phyloP scores from a whole-genome alignment of 2,888 invertebrate genomes.

The Acrobasis suavella region DNA sequence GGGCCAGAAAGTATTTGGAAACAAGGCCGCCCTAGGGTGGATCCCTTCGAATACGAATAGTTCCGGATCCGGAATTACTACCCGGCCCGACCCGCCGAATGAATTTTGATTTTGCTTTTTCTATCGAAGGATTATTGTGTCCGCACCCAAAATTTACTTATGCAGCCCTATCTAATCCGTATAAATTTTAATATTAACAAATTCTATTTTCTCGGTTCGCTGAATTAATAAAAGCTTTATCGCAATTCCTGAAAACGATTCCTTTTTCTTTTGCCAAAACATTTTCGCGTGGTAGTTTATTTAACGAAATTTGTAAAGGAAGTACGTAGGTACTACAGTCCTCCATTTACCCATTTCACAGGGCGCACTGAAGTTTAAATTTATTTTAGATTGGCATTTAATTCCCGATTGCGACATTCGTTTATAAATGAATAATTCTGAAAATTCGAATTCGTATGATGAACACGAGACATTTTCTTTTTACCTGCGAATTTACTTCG shows the following conservation, averaged over 20 bases:
- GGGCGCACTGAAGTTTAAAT: constrained; percentile 9
- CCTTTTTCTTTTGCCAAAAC: neutral
- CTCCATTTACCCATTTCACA: neutral
- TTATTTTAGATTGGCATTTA: constrained; percentile 12
- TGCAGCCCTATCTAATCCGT: constrained; percentile 20
- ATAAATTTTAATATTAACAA: constrained; percentile 22
- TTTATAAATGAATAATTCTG: constrained; percentile 7
- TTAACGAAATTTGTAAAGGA: constrained; percentile 3
- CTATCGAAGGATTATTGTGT: constrained; percentile 66
- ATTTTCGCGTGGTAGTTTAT: neutral
- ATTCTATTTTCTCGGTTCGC: constrained; percentile 2
- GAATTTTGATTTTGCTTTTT: constrained; percentile 77
- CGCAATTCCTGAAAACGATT: neutral
- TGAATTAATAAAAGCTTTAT: constrained; percentile 1
- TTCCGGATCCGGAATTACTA: constrained; percentile 69
- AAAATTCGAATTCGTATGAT: constrained; percentile 9
- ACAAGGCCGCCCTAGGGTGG: constrained; percentile 52
- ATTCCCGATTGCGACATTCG: neutral
- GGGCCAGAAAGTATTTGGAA: constrained; percentile 52
- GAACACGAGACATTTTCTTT: neutral
- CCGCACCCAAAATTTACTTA: constrained; percentile 37
- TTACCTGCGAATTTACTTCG: neutral
- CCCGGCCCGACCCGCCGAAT: constrained; percentile 67
- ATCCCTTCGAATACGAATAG: constrained; percentile 75
- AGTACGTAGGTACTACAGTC: too few relatives aligned